A percentile compares a stretch with the other conserved stretches of the same genome.
phyloP scores from a whole-genome alignment of 2,113 vertebrate genomes.

The Anolis carolinensis region DNA sequence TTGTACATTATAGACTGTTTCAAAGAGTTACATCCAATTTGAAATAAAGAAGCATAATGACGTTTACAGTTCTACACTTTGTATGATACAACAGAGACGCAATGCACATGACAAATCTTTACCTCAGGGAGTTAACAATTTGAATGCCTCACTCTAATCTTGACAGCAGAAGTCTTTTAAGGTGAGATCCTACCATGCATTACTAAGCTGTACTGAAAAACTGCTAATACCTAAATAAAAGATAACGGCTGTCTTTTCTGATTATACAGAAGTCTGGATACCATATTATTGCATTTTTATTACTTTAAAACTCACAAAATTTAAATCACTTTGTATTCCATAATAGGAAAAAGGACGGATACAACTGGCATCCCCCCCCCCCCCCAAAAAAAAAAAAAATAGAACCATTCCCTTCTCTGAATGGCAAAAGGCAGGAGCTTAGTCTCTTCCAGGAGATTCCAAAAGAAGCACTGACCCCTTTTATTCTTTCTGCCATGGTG shows the following conservation, averaged over 20 bases:
- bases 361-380: no score
- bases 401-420: no score
- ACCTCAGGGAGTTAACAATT: background rate
- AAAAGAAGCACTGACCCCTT: no score
- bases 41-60: slow-evolving; percentile 6
- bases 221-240: background rate
- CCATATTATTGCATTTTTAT: no score
- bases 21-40: background rate
- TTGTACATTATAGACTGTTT: background rate
- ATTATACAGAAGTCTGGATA: background rate
- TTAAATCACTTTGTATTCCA: no score
- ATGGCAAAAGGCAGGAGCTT: no score
- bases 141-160: background rate
- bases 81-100: background rate
- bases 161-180: background rate
- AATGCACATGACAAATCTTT: background rate
- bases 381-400: background rate
- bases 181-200: background rate
- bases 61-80: background rate
- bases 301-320: no score
- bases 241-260: background rate
- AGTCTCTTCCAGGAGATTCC: no score
- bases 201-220: background rate
- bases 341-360: no score
- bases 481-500: no score